Base-by-base conservation (phyloP, 1,140 invertebrate genomes). In the Sycophila sp. region DNA sequence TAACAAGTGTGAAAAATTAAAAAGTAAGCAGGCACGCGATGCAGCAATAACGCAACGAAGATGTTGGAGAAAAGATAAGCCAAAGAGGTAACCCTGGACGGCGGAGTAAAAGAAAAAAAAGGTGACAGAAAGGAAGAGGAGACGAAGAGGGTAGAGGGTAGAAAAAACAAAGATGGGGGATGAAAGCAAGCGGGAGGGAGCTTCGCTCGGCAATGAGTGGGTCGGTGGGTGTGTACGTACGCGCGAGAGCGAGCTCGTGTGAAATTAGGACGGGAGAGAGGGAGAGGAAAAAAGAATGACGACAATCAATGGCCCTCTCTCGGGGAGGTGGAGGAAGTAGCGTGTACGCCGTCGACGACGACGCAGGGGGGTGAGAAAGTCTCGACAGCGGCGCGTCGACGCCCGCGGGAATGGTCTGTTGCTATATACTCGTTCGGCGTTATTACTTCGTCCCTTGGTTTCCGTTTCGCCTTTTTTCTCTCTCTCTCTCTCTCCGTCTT, bases 261-360 rank as follows among this genome's bases (percentile, higher is more conserved):
- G 69, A 59, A 59, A 40, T 59, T 59, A 59, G 36, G n/a, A 40
- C 17, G 7, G n/a, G 36, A 24, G 15, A 26, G n/a, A 56, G 4
- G 1, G 15, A 32, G 34, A 30, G 22, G 32, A 32, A 36, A 19
- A 30, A 40, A 59, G 34, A 40, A 40, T 19, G 34, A 40, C 19
- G 56, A 59, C 36, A 59, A 40, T 59, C 56, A 40, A 59, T 40
- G 56, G n/a, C 34, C 34, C 19, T 59, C 56, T 40, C n/a, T 15
- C 51, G 19, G 13, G 24, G 6, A 4, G 10, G 24, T 1, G 24
- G 1, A 24, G 22, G 24, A 2, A 24, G 40, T 17, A 17, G n/a
- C 17, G n/a, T 2, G 15, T 40, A 40, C 22, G 11, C 40, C 22
- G 15, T 19, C 42, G 22, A 19, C 42, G 22, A 6, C 17, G 5